Conservation (phyloP, 2,113 vertebrate species). For the Psilopogon haemacephalus region DNA sequence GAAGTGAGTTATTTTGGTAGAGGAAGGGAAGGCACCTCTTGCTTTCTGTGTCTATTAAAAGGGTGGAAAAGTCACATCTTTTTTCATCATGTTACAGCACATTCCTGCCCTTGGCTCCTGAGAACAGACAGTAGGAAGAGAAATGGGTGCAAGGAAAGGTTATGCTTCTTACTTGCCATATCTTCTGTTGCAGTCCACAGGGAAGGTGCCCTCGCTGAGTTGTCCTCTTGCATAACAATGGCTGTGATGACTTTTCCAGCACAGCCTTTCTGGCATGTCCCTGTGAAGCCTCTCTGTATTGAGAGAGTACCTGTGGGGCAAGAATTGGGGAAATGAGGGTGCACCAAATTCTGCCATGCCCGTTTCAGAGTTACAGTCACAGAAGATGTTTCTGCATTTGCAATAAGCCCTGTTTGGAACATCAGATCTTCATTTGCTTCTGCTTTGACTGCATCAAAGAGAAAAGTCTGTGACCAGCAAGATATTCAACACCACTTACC, state of each 20-base stretch:
- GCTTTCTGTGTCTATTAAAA: background rate
- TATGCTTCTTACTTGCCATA: fast-evolving
- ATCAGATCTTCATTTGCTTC: background rate
- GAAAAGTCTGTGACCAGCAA: background rate
- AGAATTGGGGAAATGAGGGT: fast-evolving
- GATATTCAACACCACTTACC: background rate
- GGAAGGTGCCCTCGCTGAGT: background rate
- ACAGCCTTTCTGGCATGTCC: background rate
- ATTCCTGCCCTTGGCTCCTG: background rate
- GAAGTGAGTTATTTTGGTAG: background rate
- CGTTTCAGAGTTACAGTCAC: background rate
- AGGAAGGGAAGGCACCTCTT: background rate
- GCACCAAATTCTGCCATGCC: background rate
- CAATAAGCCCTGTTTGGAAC: fast-evolving
- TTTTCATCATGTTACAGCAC: background rate
- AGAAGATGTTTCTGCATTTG: background rate
- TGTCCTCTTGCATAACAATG: background rate
- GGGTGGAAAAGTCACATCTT: background rate
- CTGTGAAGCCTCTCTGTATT: background rate
- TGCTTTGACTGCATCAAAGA: background rate
- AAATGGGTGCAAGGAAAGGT: background rate
- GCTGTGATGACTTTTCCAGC: fast-evolving
- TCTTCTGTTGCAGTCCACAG: background rate
- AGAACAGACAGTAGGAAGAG: background rate
- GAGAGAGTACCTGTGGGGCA: fast-evolving